phyloP scores from a whole-genome alignment of 2,888 invertebrate genomes.

The Coecobrya sp. region DNA sequence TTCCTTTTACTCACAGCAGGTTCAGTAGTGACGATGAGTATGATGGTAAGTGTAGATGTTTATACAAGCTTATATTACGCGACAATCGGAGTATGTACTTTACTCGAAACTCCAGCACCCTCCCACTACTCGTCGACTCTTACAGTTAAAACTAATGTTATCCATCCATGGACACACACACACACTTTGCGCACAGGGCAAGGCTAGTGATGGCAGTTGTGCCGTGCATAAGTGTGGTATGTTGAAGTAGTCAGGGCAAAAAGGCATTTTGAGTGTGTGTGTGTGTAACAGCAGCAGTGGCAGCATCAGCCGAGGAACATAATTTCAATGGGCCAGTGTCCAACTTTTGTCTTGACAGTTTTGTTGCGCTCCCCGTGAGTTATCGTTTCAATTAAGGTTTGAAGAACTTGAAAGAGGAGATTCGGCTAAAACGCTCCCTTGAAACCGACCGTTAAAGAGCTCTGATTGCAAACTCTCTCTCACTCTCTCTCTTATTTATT shows the following conservation, averaged over 20 bases:
- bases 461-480: constrained; percentile 73
- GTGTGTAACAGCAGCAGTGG: not conserved
- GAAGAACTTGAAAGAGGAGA: constrained; percentile 76
- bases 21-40: not conserved
- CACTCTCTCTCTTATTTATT: constrained; percentile 68
- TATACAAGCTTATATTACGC: constrained; percentile 32
- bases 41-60: constrained; percentile 28
- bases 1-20: not conserved
- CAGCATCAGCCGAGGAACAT: constrained; percentile 63
- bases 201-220: not conserved
- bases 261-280: constrained; percentile 18
- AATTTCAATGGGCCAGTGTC: constrained; percentile 79
- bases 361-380: constrained; percentile 78
- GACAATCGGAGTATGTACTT: not conserved
- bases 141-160: constrained; percentile 69
- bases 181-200: not conserved
- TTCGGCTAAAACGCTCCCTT: constrained; percentile 76
- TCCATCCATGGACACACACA: constrained; percentile 65
- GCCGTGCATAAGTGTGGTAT: constrained; percentile 1
- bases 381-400: constrained; percentile 82
- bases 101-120: constrained; percentile 19
- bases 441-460: constrained; percentile 75
- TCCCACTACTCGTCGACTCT: constrained; percentile 46
- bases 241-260: constrained; percentile 31
- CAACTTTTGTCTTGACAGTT: constrained; percentile 81